Evolutionary conservation across 2,888 invertebrate species (phyloP), one percentile per base, ranked within the genome.

Genomic region (Balanococcus diminutus): DNA sequence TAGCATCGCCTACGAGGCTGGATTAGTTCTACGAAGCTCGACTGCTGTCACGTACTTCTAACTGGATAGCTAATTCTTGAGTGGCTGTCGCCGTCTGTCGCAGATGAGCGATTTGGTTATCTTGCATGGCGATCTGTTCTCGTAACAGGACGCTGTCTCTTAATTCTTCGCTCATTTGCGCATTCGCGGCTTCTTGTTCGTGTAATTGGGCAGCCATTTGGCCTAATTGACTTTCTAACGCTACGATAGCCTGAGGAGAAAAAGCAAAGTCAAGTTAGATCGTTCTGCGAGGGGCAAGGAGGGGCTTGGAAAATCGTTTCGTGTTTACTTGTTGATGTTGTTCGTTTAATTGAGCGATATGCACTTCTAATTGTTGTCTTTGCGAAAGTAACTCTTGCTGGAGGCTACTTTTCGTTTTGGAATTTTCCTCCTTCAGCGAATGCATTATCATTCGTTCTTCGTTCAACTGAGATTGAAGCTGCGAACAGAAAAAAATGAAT

Each of bases 311-410:
- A 8, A 36, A 36, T 36, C 36, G 8, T 8, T 6, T 19, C 22
- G 56, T 3, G 2, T 19, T 32, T 86, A 88, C 88, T 87, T 88
- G 88, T 81, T 88, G 87, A 32, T 87, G 88, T 75, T 89, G 88
- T 32, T 94, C 94, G 14, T 93, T 92, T 88, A 93, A 90, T 88
- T 92, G 92, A 87, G 92, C 91, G 86, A 94, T 92, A 88, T 93
- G 93, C 88, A 93, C 90, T 88, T 94, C 94, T 90, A 93, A 90
- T 88, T 94, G 93, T 86, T 93, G 92, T 22, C 92, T 91, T 88
- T 94, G 93, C 4, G 92, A 91, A 87, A 93, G 92, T 81, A 92
- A 90, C 87, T 93, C 92, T 46, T 75, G 85, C 46, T 85, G 75
- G 11, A 85, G 51, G 46, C 46, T 75, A n/a, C 42, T 85, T 51